Evolutionary conservation across 2,888 invertebrate species (phyloP).

Genomic region (Fabriciana adippe): DNA sequence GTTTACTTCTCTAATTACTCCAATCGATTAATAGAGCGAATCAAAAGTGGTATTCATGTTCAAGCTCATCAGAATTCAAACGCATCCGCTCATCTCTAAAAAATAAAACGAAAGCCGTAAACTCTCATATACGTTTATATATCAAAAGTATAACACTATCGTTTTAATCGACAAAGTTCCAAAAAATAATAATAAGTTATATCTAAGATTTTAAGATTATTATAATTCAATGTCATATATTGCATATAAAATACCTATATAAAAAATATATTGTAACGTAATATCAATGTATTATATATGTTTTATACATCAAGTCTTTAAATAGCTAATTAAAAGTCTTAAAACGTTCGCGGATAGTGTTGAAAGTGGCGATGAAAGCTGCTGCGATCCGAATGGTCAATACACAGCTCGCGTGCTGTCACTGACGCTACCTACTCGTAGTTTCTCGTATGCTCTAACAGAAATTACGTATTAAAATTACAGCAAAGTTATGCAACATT

Average conservation of each 20-base stretch:
- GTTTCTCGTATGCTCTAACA: slow-evolving; percentile 48
- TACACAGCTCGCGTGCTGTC: slow-evolving; percentile 58
- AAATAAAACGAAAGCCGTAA: background rate
- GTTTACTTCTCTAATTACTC: slow-evolving; percentile 56
- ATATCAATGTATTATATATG: background rate
- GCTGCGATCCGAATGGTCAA: slow-evolving; percentile 64
- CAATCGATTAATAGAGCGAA: slow-evolving; percentile 62
- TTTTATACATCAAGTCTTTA: slow-evolving; percentile 3
- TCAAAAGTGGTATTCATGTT: slow-evolving; percentile 45
- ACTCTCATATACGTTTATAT: background rate
- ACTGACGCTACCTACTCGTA: slow-evolving; percentile 37
- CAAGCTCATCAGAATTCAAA: slow-evolving; percentile 37
- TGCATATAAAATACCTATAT: background rate
- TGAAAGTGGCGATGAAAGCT: slow-evolving; percentile 78
- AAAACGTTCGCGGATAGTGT: slow-evolving; percentile 57
- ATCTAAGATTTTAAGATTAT: too few relatives aligned
- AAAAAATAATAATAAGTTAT: too few relatives aligned
- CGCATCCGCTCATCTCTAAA: background rate
- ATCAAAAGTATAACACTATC: too few relatives aligned
- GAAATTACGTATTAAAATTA: slow-evolving; percentile 40
- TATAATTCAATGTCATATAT: too few relatives aligned
- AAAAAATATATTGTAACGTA: background rate
- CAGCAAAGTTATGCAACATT: slow-evolving; percentile 39
- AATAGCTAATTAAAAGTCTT: slow-evolving; percentile 68
- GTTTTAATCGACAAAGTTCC: too few relatives aligned